phyloP scores from a whole-genome alignment of 2,888 invertebrate genomes.

The Tanypteryx hageni region DNA sequence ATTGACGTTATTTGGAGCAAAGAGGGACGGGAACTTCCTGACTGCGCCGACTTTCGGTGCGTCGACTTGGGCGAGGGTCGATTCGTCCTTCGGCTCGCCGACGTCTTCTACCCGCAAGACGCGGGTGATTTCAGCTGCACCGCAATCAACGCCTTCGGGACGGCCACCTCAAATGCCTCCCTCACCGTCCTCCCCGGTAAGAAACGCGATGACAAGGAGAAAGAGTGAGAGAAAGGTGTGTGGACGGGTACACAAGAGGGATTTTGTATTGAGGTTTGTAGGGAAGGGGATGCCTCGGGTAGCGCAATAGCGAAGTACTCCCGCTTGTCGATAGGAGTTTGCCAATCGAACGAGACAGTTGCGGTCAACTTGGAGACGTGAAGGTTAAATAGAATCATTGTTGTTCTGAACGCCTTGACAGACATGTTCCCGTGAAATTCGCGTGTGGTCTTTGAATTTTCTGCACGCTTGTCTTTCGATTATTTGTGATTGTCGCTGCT shows the following conservation, averaged over 20 bases:
- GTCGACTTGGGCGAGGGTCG: conserved; percentile 78
- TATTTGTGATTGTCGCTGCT: not conserved
- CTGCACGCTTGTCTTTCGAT: not conserved
- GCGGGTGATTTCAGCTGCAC: conserved; percentile 83
- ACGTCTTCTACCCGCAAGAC: conserved; percentile 80
- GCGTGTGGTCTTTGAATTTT: conserved; percentile 46
- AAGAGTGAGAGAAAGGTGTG: not conserved
- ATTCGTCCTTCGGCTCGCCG: conserved; percentile 78
- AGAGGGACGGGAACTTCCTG: conserved; percentile 80
- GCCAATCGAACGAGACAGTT: conserved; percentile 56
- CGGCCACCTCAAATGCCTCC: conserved; percentile 77
- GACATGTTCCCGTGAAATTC: conserved; percentile 43
- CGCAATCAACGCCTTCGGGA: conserved; percentile 80
- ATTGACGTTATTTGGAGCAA: conserved; percentile 80
- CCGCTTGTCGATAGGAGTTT: conserved; percentile 18
- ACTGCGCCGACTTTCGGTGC: conserved; percentile 80
- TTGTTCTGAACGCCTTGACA: not conserved
- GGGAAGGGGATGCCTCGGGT: not conserved
- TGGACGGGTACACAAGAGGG: no score
- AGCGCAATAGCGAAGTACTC: not conserved
- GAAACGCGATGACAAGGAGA: conserved; percentile 67
- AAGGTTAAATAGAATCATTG: conserved; percentile 53
- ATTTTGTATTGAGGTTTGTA: not conserved
- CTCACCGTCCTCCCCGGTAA: conserved; percentile 77
- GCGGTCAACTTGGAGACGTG: conserved; percentile 61